A percentile compares a stretch with the other conserved stretches of the same genome.
Conservation (phyloP, 2,113 vertebrate genomes). For the Drymodes brunneopygia region DNA sequence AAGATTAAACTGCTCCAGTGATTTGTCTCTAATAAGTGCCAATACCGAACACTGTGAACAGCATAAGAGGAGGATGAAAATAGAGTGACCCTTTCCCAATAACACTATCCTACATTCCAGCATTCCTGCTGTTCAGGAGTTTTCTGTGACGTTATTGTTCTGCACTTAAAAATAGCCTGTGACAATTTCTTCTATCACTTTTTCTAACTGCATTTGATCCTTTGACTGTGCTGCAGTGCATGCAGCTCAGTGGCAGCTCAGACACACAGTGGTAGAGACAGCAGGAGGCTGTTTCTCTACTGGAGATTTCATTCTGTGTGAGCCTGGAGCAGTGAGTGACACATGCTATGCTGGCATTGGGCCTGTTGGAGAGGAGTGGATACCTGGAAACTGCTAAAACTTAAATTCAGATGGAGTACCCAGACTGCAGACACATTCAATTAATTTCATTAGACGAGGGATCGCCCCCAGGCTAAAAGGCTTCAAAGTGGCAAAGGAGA, state of each 20-base stretch:
- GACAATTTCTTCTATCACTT: background rate
- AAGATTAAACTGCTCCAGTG: background rate
- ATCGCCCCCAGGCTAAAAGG: conserved; percentile 35
- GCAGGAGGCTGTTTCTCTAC: background rate
- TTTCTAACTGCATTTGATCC: background rate
- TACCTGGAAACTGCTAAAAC: background rate
- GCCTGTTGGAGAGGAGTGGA: background rate
- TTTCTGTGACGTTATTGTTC: fast-evolving
- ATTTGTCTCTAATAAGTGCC: background rate
- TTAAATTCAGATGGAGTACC: conserved; percentile 28
- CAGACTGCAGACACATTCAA: conserved; percentile 21
- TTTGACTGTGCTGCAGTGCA: background rate
- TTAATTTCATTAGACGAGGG: conserved; percentile 57
- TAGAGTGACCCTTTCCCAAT: background rate
- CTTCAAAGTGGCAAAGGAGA: conserved; percentile 45
- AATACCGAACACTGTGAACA: background rate
- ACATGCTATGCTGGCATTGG: background rate
- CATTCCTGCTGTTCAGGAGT: background rate
- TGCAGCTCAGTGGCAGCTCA: background rate
- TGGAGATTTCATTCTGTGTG: background rate
- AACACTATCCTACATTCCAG: background rate
- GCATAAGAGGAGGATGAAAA: background rate
- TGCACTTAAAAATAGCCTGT: background rate
- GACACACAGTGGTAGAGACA: background rate
- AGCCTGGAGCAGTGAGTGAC: background rate